phyloP scores from a whole-genome alignment of 2,113 vertebrate genomes.

The Podarcis raffonei region DNA sequence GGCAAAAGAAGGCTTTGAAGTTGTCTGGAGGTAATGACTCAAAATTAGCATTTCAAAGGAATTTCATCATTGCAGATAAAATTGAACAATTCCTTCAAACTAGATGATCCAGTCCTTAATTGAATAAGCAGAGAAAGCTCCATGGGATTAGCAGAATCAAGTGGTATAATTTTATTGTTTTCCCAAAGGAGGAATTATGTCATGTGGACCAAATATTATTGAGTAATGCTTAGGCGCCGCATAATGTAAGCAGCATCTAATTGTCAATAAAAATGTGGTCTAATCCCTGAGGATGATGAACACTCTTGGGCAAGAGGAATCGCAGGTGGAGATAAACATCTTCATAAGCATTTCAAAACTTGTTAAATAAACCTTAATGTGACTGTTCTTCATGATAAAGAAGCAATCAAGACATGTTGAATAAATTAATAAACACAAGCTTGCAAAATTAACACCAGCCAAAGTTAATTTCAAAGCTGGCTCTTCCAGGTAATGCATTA shows the following conservation, averaged over 20 bases:
- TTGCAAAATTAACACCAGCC: too few relatives aligned
- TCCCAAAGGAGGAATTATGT: slow-evolving; percentile 42
- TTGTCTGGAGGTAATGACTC: slow-evolving; percentile 65
- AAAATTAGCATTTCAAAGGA: slow-evolving; percentile 73
- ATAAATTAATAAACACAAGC: too few relatives aligned
- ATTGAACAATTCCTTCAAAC: slow-evolving; percentile 62
- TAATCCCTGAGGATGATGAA: neutral
- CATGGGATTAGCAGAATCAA: slow-evolving; percentile 41
- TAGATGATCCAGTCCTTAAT: slow-evolving; percentile 48
- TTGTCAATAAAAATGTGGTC: neutral
- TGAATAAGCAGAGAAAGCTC: slow-evolving; percentile 32
- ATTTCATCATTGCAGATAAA: slow-evolving; percentile 57
- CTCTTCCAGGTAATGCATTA: too few relatives aligned
- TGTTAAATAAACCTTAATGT: neutral
- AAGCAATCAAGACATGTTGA: too few relatives aligned
- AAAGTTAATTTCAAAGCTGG: too few relatives aligned
- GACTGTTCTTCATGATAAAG: neutral
- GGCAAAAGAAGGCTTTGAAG: slow-evolving; percentile 65
- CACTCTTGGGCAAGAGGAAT: neutral
- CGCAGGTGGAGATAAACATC: neutral
- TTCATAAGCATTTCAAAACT: neutral
- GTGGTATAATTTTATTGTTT: slow-evolving; percentile 21
- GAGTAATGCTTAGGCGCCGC: slow-evolving; percentile 14
- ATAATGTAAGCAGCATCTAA: slow-evolving; percentile 27
- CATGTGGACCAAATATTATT: slow-evolving; percentile 34